A percentile compares a stretch with the other conserved stretches of the same genome.
Conservation (phyloP, 2,113 vertebrate species). For the Syngnathus floridae region DNA sequence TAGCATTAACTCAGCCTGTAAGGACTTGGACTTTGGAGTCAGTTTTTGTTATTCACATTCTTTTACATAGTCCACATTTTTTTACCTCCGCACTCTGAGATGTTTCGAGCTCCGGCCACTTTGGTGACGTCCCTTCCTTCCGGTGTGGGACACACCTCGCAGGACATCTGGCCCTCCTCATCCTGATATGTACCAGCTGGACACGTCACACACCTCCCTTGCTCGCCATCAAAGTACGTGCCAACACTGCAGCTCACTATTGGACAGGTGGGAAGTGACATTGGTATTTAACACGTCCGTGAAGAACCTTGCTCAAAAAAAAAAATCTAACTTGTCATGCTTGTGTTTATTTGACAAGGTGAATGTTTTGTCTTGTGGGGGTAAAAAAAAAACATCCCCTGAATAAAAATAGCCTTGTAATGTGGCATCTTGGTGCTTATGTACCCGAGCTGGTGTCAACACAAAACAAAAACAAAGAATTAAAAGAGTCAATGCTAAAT, state of each 20-base stretch:
- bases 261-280: constrained; percentile 18
- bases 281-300: constrained; percentile 1
- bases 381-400: background rate
- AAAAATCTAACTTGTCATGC: background rate
- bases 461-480: constrained; percentile 30
- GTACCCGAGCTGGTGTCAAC: background rate
- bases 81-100: constrained; percentile 81
- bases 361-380: background rate
- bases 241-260: constrained; percentile 78
- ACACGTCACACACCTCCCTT: constrained; percentile 76
- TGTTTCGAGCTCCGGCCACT: constrained; percentile 67
- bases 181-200: constrained; percentile 80
- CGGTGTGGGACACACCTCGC: constrained; percentile 72
- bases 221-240: constrained; percentile 69
- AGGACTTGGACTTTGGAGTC: background rate
- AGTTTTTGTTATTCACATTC: background rate
- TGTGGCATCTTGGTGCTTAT: constrained; percentile 4
- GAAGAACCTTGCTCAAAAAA: constrained; percentile 1
- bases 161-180: constrained; percentile 80
- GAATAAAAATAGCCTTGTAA: background rate
- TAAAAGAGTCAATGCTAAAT: constrained; percentile 25
- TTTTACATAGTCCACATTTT: constrained; percentile 12
- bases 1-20: background rate
- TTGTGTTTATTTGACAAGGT: constrained; percentile 6
- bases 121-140: constrained; percentile 68